These are phyloP conservation scores for Hirtodrosophila histrioides DNA, from an alignment of 2,888 invertebrate species.

Conservation along the genomic window DNA sequence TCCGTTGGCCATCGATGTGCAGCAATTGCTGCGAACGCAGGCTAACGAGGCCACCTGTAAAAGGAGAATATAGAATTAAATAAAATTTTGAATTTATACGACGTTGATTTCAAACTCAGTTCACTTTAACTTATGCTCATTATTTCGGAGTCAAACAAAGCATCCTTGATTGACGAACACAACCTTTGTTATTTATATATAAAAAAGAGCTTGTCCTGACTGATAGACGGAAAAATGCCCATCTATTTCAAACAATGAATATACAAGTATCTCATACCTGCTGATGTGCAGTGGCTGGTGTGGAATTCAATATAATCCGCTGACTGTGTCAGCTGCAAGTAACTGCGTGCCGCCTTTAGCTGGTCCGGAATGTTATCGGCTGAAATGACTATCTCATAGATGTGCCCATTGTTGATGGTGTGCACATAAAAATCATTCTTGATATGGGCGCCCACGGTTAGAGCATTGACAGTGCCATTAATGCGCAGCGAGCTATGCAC, in stretches of 20 bases:
- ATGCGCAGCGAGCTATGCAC: slow-evolving; percentile 33
- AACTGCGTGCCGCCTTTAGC: slow-evolving; percentile 23
- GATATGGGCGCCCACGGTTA: slow-evolving; percentile 25
- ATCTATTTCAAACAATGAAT: neutral
- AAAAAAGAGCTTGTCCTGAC: too few species aligned
- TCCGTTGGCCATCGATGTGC: slow-evolving; percentile 73
- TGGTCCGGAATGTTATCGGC: slow-evolving; percentile 1
- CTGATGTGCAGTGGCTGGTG: slow-evolving; percentile 8
- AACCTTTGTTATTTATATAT: too few species aligned
- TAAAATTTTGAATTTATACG: neutral
- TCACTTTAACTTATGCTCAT: too few species aligned
- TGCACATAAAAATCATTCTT: slow-evolving; percentile 56
- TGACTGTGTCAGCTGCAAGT: slow-evolving; percentile 45
- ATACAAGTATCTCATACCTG: slow-evolving; percentile 10
- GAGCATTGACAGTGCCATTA: slow-evolving; percentile 51
- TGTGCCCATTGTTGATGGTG: slow-evolving; percentile 42
- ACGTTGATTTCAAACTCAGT: too few species aligned
- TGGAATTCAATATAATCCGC: slow-evolving; percentile 63
- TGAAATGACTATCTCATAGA: slow-evolving; percentile 42
- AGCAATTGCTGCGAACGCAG: slow-evolving; percentile 77
- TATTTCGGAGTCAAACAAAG: too few species aligned
- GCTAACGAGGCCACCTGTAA: slow-evolving; percentile 62
- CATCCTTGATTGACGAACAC: too few species aligned
- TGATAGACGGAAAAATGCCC: too few species aligned
- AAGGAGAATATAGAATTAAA: neutral